phyloP scores from a whole-genome alignment of 2,113 vertebrate genomes.

The Sinocyclocheilus anshuiensis region DNA sequence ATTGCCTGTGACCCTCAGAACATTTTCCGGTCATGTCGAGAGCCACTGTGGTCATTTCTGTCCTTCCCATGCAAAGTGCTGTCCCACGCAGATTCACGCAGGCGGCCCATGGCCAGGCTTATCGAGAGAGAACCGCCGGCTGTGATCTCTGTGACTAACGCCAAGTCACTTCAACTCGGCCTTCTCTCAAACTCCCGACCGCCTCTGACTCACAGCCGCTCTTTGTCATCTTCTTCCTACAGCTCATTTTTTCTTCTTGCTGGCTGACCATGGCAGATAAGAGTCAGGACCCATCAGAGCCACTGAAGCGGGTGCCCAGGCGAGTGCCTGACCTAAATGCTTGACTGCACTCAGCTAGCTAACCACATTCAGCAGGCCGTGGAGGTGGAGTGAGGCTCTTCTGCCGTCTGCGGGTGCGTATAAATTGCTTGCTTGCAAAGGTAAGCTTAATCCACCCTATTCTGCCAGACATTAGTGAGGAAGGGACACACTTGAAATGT shows the following conservation, averaged over 20 bases:
- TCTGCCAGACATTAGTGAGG: slow-evolving; percentile 18
- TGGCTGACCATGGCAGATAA: slow-evolving; percentile 55
- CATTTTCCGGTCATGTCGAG: background rate
- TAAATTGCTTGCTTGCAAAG: slow-evolving; percentile 25
- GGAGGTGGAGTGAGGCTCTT: background rate
- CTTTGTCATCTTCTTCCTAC: slow-evolving; percentile 44
- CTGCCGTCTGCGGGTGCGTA: background rate
- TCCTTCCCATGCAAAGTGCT: background rate
- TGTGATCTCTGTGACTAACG: slow-evolving; percentile 48
- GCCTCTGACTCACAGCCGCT: slow-evolving; percentile 20
- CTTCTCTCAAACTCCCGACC: slow-evolving; percentile 23
- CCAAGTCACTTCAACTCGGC: slow-evolving; percentile 19
- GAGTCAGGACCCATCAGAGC: slow-evolving; percentile 52
- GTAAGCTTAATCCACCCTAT: slow-evolving; percentile 18
- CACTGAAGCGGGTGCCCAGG: slow-evolving; percentile 35
- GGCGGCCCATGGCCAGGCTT: slow-evolving; percentile 34
- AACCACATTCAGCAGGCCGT: background rate
- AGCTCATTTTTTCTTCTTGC: slow-evolving; percentile 29
- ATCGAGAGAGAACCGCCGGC: slow-evolving; percentile 34
- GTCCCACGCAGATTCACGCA: slow-evolving; percentile 7
- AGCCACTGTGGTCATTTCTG: background rate
- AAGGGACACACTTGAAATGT: slow-evolving; percentile 17
- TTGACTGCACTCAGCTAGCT: slow-evolving; percentile 20
- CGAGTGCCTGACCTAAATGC: slow-evolving; percentile 43
- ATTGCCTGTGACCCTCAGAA: background rate